Evolutionary conservation across 2,888 invertebrate genomes (phyloP), one percentile per base, ranked within the genome.

Genomic region (Ectemnius continuus): DNA sequence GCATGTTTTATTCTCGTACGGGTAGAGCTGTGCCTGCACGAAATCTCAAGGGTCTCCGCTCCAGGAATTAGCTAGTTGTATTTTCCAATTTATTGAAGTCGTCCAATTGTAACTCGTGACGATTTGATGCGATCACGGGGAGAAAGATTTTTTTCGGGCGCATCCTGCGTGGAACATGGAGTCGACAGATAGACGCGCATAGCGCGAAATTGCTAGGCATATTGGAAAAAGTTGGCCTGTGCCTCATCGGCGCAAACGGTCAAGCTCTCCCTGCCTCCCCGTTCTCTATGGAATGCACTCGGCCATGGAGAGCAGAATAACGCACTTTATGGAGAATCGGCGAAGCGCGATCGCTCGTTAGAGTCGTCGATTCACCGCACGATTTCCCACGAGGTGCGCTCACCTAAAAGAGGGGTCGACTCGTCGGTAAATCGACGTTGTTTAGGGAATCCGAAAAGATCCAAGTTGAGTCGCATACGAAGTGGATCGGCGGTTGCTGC

Each of bases 331-430:
- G 68, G 72, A 72, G 67, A 75, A 63, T 61, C 76, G 70, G 57
- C 68, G 63, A 70, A 56, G 60, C 65, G 45, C 61, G 73, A 78
- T 75, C 72, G 71, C 64, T 65, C 71, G 67, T 78, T 72, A 60
- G 67, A 67, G 71, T 75, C 68, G 71, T 63, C 76, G 79, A 83
- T 81, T 83, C 79, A 70, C 79, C 70, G 62, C 59, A 76, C 83
- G 81, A 82, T 82, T 82, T 82, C 83, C 82, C 83, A 76, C 73
- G 84, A 83, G 77, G 70, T 73, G 65, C 57, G 36, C 36, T 36
- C 36, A 36, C 36, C 8, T 36, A 36, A 36, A 36, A 36, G 36
- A 11, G 36, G 8, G 1, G 36, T n/a, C n/a, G 36, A 36, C 11
- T 36, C 11, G 8, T 11, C 36, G 36, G 36, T 6, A 36, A 36